A percentile compares a stretch with the other conserved stretches of the same genome.
phyloP scores from a whole-genome alignment of 2,113 vertebrate genomes.

The Ciconia maguari region DNA sequence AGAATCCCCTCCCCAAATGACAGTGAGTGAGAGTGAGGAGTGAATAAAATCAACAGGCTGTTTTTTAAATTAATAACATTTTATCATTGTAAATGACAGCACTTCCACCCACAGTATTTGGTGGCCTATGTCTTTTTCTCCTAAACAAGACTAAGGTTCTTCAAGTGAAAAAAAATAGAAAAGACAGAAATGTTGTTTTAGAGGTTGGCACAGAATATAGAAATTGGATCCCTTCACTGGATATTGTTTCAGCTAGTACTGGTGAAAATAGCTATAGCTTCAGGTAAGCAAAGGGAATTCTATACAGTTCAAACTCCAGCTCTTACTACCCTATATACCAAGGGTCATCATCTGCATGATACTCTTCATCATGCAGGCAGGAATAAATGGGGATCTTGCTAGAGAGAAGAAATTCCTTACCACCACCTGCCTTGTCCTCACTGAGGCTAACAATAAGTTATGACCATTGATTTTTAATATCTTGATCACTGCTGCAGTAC shows the following conservation, averaged over 20 bases:
- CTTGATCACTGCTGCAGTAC: not conserved
- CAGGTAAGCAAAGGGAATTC: not conserved
- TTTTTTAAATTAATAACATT: conserved; percentile 1
- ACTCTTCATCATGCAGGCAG: not conserved
- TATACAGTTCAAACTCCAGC: not conserved
- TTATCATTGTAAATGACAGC: conserved; percentile 19
- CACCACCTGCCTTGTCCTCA: not conserved
- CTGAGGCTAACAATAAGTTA: not conserved
- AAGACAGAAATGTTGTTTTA: not conserved
- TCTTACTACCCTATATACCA: fast-evolving
- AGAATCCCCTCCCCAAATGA: not conserved
- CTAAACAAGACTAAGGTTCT: not conserved
- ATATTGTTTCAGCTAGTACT: not conserved
- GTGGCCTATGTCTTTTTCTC: not conserved
- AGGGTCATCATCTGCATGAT: not conserved
- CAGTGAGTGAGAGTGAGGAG: not conserved
- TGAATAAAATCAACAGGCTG: not conserved
- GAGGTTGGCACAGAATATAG: not conserved
- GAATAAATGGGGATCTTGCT: not conserved
- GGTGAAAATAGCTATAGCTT: not conserved
- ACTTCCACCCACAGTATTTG: not conserved
- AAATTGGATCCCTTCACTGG: not conserved
- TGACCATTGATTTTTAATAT: not conserved
- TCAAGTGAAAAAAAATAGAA: not conserved
- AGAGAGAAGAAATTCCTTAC: not conserved